A percentile compares a stretch with the other conserved stretches of the same genome.
Evolutionary conservation across 2,113 vertebrate genomes (phyloP).

Genomic region (Pandion haliaetus): DNA sequence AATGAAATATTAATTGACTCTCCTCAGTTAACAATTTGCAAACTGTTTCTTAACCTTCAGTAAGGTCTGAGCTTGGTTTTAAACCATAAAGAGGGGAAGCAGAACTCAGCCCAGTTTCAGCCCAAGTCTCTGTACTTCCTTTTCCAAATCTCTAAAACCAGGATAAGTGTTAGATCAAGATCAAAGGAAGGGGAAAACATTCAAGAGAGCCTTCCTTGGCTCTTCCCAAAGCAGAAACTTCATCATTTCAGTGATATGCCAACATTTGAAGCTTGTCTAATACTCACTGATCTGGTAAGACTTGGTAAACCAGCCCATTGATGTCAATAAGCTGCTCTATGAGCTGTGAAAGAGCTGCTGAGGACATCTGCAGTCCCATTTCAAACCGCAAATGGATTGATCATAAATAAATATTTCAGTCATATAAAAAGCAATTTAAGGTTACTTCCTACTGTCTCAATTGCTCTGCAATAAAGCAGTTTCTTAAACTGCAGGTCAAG

Average conservation of each 20-base stretch:
- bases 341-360: slow-evolving; percentile 24
- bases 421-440: neutral
- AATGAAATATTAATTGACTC: neutral
- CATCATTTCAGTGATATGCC: neutral
- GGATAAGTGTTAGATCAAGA: neutral
- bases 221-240: neutral
- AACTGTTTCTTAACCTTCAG: neutral
- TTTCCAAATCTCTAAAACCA: neutral
- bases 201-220: neutral
- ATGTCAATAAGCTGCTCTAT: neutral
- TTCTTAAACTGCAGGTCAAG: neutral
- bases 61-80: neutral
- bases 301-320: neutral
- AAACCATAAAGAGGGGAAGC: neutral
- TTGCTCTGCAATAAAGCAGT: neutral
- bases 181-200: neutral
- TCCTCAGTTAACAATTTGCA: neutral
- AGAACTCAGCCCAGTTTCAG: neutral
- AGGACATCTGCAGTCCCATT: neutral
- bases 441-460: neutral
- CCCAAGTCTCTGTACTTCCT: neutral
- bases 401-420: neutral
- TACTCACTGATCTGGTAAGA: neutral
- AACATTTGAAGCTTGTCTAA: neutral
- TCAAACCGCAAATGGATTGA: neutral